Percentiles rank a stretch among this genome's conserved stretches.
Conservation (phyloP, 2,797 vertebrate genomes). For the Rhinogobio ventralis region DNA sequence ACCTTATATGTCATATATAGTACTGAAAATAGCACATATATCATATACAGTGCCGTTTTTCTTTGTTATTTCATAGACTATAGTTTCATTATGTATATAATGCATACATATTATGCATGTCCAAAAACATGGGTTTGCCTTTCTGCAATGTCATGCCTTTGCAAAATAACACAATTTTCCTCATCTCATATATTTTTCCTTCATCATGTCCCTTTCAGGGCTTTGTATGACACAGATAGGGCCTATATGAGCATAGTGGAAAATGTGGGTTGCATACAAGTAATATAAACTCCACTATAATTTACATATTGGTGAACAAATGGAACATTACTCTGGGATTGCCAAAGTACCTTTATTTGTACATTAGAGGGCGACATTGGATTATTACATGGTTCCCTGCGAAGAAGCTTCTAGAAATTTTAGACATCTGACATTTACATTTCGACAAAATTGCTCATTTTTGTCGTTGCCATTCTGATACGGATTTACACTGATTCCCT, state of each 20-base stretch:
- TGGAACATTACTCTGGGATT: not conserved
- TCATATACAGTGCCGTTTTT: not conserved
- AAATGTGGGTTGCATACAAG: not conserved
- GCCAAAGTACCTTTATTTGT: not conserved
- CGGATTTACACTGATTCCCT: not conserved
- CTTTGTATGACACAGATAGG: not conserved
- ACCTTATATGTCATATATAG: not conserved
- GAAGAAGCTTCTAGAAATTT: conserved; percentile 1
- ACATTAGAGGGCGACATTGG: conserved; percentile 68
- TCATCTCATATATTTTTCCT: not conserved
- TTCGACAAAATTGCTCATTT: not conserved
- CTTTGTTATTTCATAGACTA: not conserved
- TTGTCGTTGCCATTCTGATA: not conserved
- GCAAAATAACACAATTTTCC: not conserved
- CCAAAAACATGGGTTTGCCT: not conserved
- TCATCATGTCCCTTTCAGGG: not conserved
- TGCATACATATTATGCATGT: not conserved
- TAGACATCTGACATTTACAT: not conserved
- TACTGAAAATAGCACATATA: no score
- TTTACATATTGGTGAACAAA: not conserved
- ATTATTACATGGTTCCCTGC: not conserved
- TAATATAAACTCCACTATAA: not conserved
- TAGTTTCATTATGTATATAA: not conserved
- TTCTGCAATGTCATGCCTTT: not conserved
- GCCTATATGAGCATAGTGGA: not conserved